phyloP scores from a whole-genome alignment of 2,113 vertebrate genomes.

The Phalacrocorax carbo region DNA sequence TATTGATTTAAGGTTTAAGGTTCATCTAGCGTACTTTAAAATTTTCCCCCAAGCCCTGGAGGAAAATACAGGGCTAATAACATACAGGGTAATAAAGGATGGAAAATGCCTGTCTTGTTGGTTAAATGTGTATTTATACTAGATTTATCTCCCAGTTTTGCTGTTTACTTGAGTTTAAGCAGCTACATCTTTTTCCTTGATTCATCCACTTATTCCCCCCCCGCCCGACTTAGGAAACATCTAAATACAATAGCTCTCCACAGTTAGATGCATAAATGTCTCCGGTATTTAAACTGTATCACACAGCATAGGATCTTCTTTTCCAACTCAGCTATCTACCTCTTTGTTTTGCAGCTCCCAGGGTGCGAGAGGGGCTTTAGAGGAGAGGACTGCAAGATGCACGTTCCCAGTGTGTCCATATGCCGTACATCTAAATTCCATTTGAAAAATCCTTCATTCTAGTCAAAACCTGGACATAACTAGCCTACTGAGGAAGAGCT shows the following conservation, averaged over 20 bases:
- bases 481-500: not conserved
- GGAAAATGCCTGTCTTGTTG: not conserved
- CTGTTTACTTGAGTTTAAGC: not conserved
- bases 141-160: not conserved
- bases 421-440: not conserved
- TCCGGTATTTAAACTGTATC: not conserved
- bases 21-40: not conserved
- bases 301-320: not conserved
- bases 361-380: not conserved
- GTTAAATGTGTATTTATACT: not conserved
- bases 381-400: not conserved
- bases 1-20: not conserved
- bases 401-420: not conserved
- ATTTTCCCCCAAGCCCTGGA: not conserved
- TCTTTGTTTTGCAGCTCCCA: not conserved
- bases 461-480: not conserved
- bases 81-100: not conserved
- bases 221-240: not conserved
- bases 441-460: not conserved
- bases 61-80: not conserved
- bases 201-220: not conserved
- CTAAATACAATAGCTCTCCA: not conserved
- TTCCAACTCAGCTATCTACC: not conserved
- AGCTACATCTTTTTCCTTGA: not conserved
- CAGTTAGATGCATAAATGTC: not conserved